phyloP scores from a whole-genome alignment of 2,113 vertebrate species.

The Strix uralensis region DNA sequence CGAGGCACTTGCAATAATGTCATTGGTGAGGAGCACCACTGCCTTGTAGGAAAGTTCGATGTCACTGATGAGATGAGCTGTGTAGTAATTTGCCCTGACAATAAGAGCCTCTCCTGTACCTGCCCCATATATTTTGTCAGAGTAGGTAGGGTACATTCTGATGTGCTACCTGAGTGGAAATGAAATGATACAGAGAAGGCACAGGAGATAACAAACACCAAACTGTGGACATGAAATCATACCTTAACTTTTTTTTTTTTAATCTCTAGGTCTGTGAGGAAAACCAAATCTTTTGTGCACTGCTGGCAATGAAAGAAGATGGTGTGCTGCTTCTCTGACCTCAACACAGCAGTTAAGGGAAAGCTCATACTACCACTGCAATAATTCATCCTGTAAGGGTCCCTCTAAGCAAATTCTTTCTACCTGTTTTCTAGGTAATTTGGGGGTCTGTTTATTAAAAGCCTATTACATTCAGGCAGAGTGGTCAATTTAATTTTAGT shows the following conservation, averaged over 20 bases:
- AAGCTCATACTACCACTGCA: neutral
- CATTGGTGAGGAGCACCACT: accelerated
- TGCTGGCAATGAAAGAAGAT: neutral
- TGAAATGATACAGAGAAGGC: neutral
- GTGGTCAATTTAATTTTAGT: neutral
- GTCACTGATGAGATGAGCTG: neutral
- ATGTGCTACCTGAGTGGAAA: neutral
- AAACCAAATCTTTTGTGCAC: neutral
- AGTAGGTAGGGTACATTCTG: neutral
- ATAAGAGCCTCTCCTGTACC: neutral
- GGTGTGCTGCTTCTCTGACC: neutral
- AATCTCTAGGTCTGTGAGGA: neutral
- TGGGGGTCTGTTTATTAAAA: neutral
- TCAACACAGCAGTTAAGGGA: neutral
- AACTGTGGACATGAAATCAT: neutral
- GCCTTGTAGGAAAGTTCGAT: neutral
- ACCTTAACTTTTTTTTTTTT: neutral
- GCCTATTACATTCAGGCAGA: neutral
- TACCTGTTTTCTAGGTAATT: neutral
- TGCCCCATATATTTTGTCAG: neutral
- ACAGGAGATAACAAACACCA: neutral
- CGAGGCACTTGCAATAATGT: neutral
- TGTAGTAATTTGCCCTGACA: neutral
- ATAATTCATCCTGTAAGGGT: neutral
- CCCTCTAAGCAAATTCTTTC: neutral